Evolutionary conservation across 2,888 invertebrate genomes (phyloP).

Genomic region (Celastrina argiolus): DNA sequence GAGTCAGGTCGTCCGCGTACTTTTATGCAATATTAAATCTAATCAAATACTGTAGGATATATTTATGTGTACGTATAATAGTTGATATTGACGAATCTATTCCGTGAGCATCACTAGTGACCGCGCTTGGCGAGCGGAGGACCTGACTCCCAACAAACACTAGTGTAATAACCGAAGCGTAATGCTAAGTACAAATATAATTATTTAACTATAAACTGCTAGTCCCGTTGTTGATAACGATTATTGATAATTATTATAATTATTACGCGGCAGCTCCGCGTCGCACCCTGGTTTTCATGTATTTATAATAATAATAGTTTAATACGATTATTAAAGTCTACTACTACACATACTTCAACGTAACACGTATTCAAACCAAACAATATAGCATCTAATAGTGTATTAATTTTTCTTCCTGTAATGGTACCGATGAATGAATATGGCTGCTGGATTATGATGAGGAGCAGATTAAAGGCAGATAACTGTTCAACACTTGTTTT

Average conservation of each 20-base stretch:
- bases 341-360: conserved; percentile 72
- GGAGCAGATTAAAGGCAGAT: conserved; percentile 76
- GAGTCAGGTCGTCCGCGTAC: conserved; percentile 59
- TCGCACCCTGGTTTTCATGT: conserved; percentile 75
- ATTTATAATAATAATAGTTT: conserved; percentile 70
- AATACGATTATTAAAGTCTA: conserved; percentile 62
- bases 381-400: conserved; percentile 74
- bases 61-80: conserved; percentile 36
- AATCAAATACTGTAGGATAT: conserved; percentile 35
- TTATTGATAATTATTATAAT: conserved; percentile 48
- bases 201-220: conserved; percentile 69
- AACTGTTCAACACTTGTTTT: conserved; percentile 74
- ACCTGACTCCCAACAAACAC: conserved; percentile 68
- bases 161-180: conserved; percentile 72
- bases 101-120: conserved; percentile 33
- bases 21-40: conserved; percentile 35
- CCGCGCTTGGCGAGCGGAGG: conserved; percentile 46
- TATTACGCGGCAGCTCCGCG: conserved; percentile 63
- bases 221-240: conserved; percentile 64
- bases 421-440: conserved; percentile 75
- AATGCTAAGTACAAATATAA: conserved; percentile 75
- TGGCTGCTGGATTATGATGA: conserved; percentile 74
- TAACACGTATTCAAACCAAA: conserved; percentile 77
- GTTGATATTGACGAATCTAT: conserved; percentile 33
- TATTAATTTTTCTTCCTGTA: conserved; percentile 76